Conservation (phyloP, 2,113 vertebrate genomes). For the Gymnarchus niloticus region DNA sequence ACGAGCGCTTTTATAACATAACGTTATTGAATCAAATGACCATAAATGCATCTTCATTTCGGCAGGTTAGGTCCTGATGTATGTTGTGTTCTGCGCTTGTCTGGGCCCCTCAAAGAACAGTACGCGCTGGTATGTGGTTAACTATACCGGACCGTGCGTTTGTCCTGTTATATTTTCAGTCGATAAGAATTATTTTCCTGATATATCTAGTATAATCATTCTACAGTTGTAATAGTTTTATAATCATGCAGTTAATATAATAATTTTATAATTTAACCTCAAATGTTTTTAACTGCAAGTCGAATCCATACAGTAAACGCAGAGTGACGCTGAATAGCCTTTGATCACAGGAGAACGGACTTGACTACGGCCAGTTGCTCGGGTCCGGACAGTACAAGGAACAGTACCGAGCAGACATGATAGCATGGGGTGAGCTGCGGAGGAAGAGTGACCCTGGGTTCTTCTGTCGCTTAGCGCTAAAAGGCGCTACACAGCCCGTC, state of each 20-base stretch:
- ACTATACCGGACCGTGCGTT: background rate
- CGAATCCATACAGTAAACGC: too few species aligned
- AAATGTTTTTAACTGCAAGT: too few species aligned
- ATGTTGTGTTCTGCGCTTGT: constrained; percentile 60
- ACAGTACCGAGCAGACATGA: constrained; percentile 72
- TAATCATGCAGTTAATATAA: background rate
- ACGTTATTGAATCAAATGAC: background rate
- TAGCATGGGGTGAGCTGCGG: constrained; percentile 76
- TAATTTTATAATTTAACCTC: too few species aligned
- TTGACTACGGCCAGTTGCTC: constrained; percentile 72
- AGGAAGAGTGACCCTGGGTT: constrained; percentile 67
- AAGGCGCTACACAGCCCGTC: constrained; percentile 58
- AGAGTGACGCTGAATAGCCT: background rate
- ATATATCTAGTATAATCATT: background rate
- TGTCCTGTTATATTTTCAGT: background rate
- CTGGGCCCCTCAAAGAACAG: constrained; percentile 61
- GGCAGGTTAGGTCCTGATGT: constrained; percentile 49
- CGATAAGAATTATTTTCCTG: background rate
- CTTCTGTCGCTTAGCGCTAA: constrained; percentile 72
- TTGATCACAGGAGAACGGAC: constrained; percentile 65
- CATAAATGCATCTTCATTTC: background rate
- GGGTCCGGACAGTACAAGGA: constrained; percentile 80
- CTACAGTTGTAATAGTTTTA: background rate
- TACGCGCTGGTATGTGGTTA: constrained; percentile 56
- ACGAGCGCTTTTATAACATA: background rate